Conservation (phyloP, 2,797 vertebrate genomes). For the Gymnocypris eckloni region DNA sequence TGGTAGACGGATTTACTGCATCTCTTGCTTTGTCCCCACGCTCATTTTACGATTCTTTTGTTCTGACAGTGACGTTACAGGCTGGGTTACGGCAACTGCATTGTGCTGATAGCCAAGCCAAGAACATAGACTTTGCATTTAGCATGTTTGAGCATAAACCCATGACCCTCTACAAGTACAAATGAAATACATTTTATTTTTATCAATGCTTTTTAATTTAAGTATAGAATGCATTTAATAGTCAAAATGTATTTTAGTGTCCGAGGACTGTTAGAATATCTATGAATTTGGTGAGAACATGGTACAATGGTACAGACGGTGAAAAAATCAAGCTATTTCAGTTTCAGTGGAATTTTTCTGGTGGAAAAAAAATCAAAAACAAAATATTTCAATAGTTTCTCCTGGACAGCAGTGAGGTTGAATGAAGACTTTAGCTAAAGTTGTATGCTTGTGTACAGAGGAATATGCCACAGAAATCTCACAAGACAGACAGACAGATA, state of each 20-base stretch:
- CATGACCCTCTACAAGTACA: not conserved
- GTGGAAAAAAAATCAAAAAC: too few relatives aligned
- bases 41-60: conserved; percentile 56
- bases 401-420: too few relatives aligned
- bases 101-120: conserved; percentile 4
- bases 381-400: too few relatives aligned
- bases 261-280: not conserved
- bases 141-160: not conserved
- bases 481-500: not conserved
- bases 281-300: too few relatives aligned
- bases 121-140: not conserved
- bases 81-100: conserved; percentile 28
- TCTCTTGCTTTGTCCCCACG: conserved; percentile 36
- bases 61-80: conserved; percentile 12
- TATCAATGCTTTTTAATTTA: not conserved
- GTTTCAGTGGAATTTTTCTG: too few relatives aligned
- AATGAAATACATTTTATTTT: not conserved
- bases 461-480: too few relatives aligned
- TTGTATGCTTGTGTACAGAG: too few relatives aligned
- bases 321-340: too few relatives aligned
- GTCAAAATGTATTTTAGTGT: not conserved
- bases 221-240: not conserved
- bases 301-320: too few relatives aligned
- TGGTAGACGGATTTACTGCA: conserved; percentile 18
- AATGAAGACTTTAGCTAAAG: too few relatives aligned